These are phyloP conservation scores for Bembecia ichneumoniformis DNA, from an alignment of 2,888 invertebrate genomes.

Conservation along the genomic window DNA sequence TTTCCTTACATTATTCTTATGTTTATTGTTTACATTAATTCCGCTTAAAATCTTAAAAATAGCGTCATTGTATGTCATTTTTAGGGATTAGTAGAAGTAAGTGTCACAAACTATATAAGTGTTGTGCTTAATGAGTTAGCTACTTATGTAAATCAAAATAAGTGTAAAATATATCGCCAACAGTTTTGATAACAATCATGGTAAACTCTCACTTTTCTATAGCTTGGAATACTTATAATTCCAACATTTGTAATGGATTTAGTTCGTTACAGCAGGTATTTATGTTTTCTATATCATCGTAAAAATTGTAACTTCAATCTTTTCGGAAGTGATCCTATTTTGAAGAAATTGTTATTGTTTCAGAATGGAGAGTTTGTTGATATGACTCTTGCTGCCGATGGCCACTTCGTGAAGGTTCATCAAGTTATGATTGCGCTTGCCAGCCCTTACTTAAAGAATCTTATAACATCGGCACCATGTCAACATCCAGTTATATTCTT, in stretches of 20 bases:
- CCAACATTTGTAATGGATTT: conserved; percentile 53
- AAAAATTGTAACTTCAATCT: not conserved
- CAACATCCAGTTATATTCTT: conserved; percentile 63
- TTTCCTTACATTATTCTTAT: no score
- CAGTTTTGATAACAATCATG: conserved; percentile 22
- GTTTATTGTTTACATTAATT: no score
- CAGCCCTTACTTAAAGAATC: conserved; percentile 58
- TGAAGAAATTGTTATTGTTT: conserved; percentile 9
- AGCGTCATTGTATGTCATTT: no score
- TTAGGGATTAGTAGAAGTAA: no score
- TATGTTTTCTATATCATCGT: not conserved
- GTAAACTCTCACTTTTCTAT: conserved; percentile 49
- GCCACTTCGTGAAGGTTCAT: conserved; percentile 59
- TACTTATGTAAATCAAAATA: no score
- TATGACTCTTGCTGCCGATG: conserved; percentile 62
- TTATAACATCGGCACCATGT: conserved; percentile 55
- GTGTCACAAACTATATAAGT: no score
- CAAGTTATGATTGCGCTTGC: conserved; percentile 53
- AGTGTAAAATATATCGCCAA: no score
- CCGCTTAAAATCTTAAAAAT: no score
- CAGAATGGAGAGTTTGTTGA: conserved; percentile 67
- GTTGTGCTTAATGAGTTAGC: no score
- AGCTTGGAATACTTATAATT: conserved; percentile 55
- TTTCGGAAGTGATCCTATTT: not conserved
- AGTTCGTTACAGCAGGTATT: conserved; percentile 58